Percentiles rank a stretch among this genome's conserved stretches.
Evolutionary conservation across 2,888 invertebrate species (phyloP).

Genomic region (Phytoseiulus persimilis): DNA sequence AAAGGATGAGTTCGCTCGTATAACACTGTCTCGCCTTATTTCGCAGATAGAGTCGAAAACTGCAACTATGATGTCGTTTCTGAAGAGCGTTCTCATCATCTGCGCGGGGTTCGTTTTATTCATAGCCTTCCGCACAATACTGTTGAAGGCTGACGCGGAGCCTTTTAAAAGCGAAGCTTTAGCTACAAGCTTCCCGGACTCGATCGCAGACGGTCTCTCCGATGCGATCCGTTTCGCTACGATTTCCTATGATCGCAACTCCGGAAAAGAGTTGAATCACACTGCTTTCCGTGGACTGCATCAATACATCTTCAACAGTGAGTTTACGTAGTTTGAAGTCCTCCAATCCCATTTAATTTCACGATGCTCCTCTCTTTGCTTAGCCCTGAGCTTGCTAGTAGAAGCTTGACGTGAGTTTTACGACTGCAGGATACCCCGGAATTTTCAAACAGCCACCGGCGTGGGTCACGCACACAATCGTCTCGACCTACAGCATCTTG

Average conservation of each 20-base stretch:
- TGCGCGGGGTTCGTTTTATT: background rate
- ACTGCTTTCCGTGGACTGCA: constrained; percentile 7
- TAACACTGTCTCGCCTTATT: no score
- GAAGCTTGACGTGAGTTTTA: background rate
- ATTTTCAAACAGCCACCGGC: background rate
- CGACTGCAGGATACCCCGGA: background rate
- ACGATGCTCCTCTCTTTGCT: background rate
- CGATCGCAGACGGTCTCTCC: background rate
- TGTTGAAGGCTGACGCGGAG: background rate
- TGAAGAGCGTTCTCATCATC: background rate
- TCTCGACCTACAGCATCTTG: constrained; percentile 48
- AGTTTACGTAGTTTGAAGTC: background rate
- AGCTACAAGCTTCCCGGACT: background rate
- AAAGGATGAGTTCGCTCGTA: no score
- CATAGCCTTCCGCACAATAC: background rate
- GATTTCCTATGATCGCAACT: constrained; percentile 13
- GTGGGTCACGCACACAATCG: background rate
- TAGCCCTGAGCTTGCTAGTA: background rate
- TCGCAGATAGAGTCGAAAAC: background rate
- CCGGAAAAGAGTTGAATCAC: background rate
- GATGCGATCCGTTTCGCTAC: constrained; percentile 26
- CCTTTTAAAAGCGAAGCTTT: background rate
- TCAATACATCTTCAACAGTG: background rate
- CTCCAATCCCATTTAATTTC: background rate
- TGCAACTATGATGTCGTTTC: background rate